Base-by-base conservation (phyloP, 2,113 vertebrate genomes). In the Notothenia coriiceps region DNA sequence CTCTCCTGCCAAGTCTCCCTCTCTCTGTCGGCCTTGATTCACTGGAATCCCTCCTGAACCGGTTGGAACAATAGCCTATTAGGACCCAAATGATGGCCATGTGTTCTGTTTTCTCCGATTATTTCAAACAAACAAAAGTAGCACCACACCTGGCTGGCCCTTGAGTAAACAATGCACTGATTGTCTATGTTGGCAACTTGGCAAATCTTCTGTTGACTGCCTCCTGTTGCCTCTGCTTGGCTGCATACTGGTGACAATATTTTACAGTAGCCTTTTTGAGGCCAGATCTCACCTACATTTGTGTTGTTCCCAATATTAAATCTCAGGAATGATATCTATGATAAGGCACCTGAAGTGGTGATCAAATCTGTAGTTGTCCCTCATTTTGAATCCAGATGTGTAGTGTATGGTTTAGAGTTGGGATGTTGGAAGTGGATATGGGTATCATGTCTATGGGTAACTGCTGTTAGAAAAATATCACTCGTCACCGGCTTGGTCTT, bases 21-120 rank as follows among this genome's bases (percentile, higher is more conserved):
- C 35, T 35, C 35, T 35, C 60, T 49, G 61, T 29, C 44, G 0
- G 40, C 49, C 5, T 40, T 46, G 12, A 85, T 60, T 84, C 76
- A 83, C 29, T 57, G 51, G 9, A 79, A 65, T 89, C 64, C 69
- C 46, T 83, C 57, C 35, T 74, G 72, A 85, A 84, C 74, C 5
- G 40, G 72, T 6, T 85, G 44, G 64, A 87, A 80, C 67, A 86
- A 83, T 69, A 47, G 50, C 49, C 61, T 72, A 82, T 87, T 79
- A 73, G 56, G 55, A 69, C 63, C 67, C 52, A 86, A 85, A 85
- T 62, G 60, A 68, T 60, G 81, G 20, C 65, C 62, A 55, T 75
- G 71, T 86, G 69, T 64, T 79, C 15, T 62, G 46, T 67, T 86
- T 67, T 77, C 29, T 77, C 43, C 4, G 63, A 85, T 79, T 75